Base-by-base conservation (phyloP, 1,140 invertebrate genomes). In the Macrobrachium rosenbergii region DNA sequence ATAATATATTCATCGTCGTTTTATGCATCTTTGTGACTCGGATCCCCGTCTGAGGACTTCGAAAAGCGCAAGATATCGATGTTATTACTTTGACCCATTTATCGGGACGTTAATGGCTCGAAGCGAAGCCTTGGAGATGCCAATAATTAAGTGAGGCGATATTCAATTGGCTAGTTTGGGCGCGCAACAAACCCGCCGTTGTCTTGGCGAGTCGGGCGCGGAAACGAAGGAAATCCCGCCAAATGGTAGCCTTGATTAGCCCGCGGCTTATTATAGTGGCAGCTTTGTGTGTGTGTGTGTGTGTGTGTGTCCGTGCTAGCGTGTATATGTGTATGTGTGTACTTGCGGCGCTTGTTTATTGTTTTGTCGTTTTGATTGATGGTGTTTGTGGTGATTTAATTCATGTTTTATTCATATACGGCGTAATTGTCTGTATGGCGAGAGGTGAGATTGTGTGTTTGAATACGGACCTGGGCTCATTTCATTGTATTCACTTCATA, bases 221-320 rank as follows among this genome's bases (percentile, higher is more conserved):
- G 77, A 79, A 79, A 79, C 77, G 77, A 37, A 63, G 77, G 62
- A 62, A 79, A 79, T 79, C 77, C n/a, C 77, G 59, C 77, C 77
- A 79, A 79, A 62, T 79, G 77, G 59, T 79, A 62, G 62, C 77
- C 77, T 79, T 79, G 77, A 79, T 79, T 79, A 79, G n/a, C 77
- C 58, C 28, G 28, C 16, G 43, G 59, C 77, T 79, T 62, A 62
- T 79, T 62, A 79, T 62, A 79, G 58, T 23, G 77, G 77, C 16
- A 19, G 77, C 77, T 59, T 79, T 79, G 77, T 79, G 52, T 79
- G 77, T 16, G 77, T 10, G 10, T 14, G 10, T 14, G 28, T 37
- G 28, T 37, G 28, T 37, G 28, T 37, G 28, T 37, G 28, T 37
- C 28, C 28, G 28, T 37, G 28, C 28, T 37, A 37, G 1, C 28